phyloP scores from a whole-genome alignment of 30 jellyfish, hydroid and myxozoan species.

The Nemopilema nomurai region DNA sequence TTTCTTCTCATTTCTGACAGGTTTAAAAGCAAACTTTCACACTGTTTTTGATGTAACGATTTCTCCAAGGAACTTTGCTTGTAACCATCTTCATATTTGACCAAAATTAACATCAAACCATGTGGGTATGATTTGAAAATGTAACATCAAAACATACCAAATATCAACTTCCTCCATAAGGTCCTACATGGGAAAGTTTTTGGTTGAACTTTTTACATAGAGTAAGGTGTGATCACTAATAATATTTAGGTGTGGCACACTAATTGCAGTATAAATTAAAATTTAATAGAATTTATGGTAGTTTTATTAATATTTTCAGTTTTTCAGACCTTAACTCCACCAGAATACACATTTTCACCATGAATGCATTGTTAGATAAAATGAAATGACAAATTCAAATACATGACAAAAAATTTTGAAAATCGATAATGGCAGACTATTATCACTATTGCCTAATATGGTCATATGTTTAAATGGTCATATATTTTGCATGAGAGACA shows the following conservation, averaged over 20 bases:
- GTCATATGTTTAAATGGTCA: slow-evolving; percentile 6
- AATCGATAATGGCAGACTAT: slow-evolving; percentile 1
- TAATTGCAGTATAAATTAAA: not conserved
- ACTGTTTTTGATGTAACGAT: slow-evolving; percentile 81
- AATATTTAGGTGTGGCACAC: slow-evolving; percentile 8
- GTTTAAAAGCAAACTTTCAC: slow-evolving; percentile 46
- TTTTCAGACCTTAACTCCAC: slow-evolving; percentile 3
- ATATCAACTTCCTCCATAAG: no score
- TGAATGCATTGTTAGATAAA: not conserved
- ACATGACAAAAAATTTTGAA: not conserved
- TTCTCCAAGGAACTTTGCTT: slow-evolving; percentile 87
- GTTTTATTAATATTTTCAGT: not conserved
- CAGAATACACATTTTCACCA: not conserved
- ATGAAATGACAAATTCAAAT: not conserved
- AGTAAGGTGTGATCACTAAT: slow-evolving; percentile 3
- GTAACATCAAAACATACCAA: no score
- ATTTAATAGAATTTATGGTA: not conserved
- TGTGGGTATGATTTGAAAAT: no score
- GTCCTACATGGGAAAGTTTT: no score
- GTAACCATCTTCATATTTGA: not conserved
- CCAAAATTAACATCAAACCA: slow-evolving; percentile 3
- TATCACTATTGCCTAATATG: slow-evolving; percentile 2
- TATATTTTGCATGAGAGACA: not conserved
- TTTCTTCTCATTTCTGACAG: slow-evolving; percentile 15
- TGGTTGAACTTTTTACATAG: no score